These are phyloP conservation scores for Epinephelus coioides DNA, from an alignment of 2,797 vertebrate genomes.

Conservation along the genomic window DNA sequence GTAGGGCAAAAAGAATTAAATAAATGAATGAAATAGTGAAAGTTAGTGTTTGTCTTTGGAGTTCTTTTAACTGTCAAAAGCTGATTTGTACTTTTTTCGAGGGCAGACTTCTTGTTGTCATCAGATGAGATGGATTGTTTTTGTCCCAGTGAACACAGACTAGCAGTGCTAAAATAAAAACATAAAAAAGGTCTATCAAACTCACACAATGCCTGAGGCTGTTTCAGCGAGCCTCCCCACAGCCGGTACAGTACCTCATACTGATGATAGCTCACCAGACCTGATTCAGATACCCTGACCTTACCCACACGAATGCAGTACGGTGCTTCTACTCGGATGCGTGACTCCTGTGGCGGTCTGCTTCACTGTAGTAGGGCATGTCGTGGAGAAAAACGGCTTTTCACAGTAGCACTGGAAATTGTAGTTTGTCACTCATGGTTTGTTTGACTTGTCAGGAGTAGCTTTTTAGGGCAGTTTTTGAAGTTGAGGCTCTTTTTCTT, in stretches of 20 bases:
- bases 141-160: constrained; percentile 79
- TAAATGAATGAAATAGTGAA: constrained; percentile 70
- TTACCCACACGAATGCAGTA: constrained; percentile 62
- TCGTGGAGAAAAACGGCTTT: constrained; percentile 48
- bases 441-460: constrained; percentile 55
- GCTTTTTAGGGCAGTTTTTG: constrained; percentile 51
- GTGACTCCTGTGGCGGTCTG: constrained; percentile 58
- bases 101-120: constrained; percentile 53
- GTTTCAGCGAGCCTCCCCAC: constrained; percentile 67
- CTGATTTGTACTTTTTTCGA: constrained; percentile 20
- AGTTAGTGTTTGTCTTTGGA: constrained; percentile 70
- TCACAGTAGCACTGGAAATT: constrained; percentile 66
- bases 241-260: constrained; percentile 79
- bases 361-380: constrained; percentile 44
- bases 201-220: constrained; percentile 82
- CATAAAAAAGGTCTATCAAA: constrained; percentile 66
- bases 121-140: constrained; percentile 66
- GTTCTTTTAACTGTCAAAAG: constrained; percentile 57
- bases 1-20: constrained; percentile 65
- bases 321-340: constrained; percentile 51
- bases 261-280: constrained; percentile 69
- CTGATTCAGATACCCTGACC: constrained; percentile 56
- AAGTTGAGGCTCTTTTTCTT: constrained; percentile 52
- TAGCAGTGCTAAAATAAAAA: constrained; percentile 67
- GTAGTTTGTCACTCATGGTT: constrained; percentile 58